Evolutionary conservation across 37 sponge, comb jelly and placozoan species (phyloP), one percentile per base, ranked within the genome.

Genomic region (Agelas oroides): DNA sequence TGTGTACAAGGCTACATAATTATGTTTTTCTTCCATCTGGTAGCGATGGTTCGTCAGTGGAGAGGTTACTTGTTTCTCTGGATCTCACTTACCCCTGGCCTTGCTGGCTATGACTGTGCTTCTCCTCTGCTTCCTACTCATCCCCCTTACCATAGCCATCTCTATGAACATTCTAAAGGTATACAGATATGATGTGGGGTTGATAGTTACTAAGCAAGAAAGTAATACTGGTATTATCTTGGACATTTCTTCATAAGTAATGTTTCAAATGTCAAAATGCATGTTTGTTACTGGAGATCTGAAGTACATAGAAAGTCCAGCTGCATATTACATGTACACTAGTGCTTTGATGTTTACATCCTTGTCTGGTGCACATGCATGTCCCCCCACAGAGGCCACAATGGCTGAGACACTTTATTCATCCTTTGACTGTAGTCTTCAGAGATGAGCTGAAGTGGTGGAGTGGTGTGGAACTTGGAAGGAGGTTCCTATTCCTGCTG

Each of bases 31-130:
- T 23, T 80, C 37, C 35, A 6, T 34, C 53, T 31, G 23, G 23
- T 71, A 92, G 92, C 62, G 78, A 34, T 92, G 92, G 92, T 88
- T 79, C 59, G 59, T 77, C 12, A 57, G 83, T 79, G 92, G 89
- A 2, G 46, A 23, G 18, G 64, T 80, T 23, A 27, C 33, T 30
- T 92, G 92, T 59, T 88, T 92, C 85, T 79, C 85, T 68, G 92
- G 85, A 27, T 59, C 89, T 13, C 92, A 92, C 70, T 30, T 59
- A 40, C 76, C 76, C 19, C 89, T 92, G 0, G 89, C 59, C 25
- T 33, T 88, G 17, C 67, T 80, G 68, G 84, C 85, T 39, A 84
- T 92, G 6, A 27, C 79, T 25, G 63, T 78, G 20, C 75, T 92
- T 52, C 5, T 79, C 30, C 46, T 84, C 23, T 34, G 54, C 75